phyloP scores from a whole-genome alignment of 2,113 vertebrate species.

The Heterochromis multidens region DNA sequence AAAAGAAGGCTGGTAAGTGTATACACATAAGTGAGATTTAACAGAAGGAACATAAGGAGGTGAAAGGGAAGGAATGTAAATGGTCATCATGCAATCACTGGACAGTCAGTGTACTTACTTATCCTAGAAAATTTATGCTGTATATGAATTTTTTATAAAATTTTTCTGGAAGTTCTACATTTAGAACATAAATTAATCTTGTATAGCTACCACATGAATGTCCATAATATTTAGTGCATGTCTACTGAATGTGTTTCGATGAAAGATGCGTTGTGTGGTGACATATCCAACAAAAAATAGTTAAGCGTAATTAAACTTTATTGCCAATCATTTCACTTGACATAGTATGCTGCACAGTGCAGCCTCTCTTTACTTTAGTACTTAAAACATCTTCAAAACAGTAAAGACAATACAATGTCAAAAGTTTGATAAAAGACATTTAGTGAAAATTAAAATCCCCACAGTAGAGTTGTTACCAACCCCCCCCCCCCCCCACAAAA shows the following conservation, averaged over 20 bases:
- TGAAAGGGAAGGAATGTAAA: neutral
- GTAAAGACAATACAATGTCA: neutral
- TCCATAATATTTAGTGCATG: neutral
- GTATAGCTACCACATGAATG: neutral
- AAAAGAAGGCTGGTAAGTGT: neutral
- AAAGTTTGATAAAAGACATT: neutral
- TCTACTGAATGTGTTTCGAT: neutral
- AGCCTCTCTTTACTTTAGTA: neutral
- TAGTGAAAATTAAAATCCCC: neutral
- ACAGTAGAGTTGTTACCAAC: neutral
- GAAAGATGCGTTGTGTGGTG: neutral
- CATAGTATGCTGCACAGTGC: neutral
- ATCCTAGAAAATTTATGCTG: neutral
- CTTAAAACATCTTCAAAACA: neutral
- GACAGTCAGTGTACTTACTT: neutral
- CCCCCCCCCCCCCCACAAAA: neutral
- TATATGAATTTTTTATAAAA: neutral
- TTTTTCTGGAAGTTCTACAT: neutral
- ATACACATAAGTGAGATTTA: neutral
- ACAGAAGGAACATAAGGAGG: neutral
- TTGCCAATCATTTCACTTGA: neutral
- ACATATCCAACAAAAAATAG: neutral
- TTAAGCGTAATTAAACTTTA: neutral
- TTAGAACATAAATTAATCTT: neutral
- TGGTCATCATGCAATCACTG: neutral